Base-by-base conservation (phyloP, 2,888 invertebrate genomes). In the Cyclophora albipunctata region DNA sequence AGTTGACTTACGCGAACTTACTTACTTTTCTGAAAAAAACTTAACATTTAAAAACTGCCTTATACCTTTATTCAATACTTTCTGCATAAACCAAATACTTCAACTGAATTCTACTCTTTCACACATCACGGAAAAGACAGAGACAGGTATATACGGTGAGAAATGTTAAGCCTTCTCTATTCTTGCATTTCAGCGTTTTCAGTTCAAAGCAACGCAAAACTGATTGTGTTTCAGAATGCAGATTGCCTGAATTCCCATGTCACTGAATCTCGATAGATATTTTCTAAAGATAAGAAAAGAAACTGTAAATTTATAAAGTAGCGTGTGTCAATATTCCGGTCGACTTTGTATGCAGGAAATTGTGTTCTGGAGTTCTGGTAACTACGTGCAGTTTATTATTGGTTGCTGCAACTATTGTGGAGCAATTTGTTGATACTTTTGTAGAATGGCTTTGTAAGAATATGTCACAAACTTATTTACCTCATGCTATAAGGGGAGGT, bases 201-300 rank as follows among this genome's bases (percentile, higher is more conserved):
- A 35, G 47, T 50, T 50, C 43, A 51, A 50, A 49, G 45, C 46
- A 42, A 5, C 37, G 20, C 5, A 45, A 52, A 55, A 46, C 44
- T 46, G 49, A 51, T 52, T 49, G 50, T 50, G 46, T 42, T 48
- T 46, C 48, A 40, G 48, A 54, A 57, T 58, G 54, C 57, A 57
- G 57, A 60, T 59, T 56, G 49, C 48, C 34, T 35, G 50, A 49
- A 57, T 52, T 52, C 52, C 47, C 53, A 52, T 48, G 53, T 54
- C 53, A 53, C 48, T 46, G 40, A 34, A 43, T 33, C 20, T 33
- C 43, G 33, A 43, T 4, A 43, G 37, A 37, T 37, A 37, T 4
- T 5, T 43, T 34, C 34, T 5, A 7, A 6, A 7, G 42, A 42
- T 42, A 42, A 42, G 42, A 5, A 45, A 20, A 40, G 46, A 37